Conservation (phyloP, 2,797 vertebrate genomes). For the Limosa lapponica region DNA sequence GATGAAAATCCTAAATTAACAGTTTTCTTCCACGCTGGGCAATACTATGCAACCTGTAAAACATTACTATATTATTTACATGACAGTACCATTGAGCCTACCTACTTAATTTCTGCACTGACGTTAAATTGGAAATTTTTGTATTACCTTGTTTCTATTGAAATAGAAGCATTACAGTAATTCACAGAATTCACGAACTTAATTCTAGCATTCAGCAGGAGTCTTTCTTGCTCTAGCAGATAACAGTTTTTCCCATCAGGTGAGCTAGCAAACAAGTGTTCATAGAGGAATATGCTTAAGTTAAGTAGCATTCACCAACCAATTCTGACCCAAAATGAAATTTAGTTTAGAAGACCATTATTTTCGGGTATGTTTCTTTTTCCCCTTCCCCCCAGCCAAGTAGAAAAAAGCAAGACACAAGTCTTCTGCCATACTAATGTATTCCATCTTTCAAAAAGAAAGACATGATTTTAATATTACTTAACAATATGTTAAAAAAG, state of each 20-base stretch:
- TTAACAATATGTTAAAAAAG: constrained; percentile 99
- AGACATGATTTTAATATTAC: constrained; percentile 99
- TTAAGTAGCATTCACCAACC: not conserved
- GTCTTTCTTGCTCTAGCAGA: not conserved
- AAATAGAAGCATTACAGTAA: not conserved
- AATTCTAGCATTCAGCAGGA: not conserved
- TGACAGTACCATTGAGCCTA: not conserved
- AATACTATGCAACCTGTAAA: not conserved
- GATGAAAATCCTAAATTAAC: not conserved
- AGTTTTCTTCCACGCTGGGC: not conserved
- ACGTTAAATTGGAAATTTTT: not conserved
- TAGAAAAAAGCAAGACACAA: constrained; percentile 79
- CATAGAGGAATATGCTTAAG: not conserved
- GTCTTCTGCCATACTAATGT: constrained; percentile 95
- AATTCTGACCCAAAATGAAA: not conserved
- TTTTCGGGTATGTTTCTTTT: not conserved
- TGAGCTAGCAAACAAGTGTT: not conserved
- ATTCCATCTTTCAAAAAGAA: constrained; percentile 99
- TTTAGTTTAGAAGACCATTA: not conserved
- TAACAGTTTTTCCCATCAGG: not conserved
- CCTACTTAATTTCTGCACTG: not conserved
- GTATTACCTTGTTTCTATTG: not conserved
- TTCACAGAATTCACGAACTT: not conserved
- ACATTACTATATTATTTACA: not conserved
- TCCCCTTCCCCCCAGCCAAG: not conserved